These are phyloP conservation scores for Cetonia aurata DNA, from an alignment of 2,888 invertebrate species.

Conservation along the genomic window DNA sequence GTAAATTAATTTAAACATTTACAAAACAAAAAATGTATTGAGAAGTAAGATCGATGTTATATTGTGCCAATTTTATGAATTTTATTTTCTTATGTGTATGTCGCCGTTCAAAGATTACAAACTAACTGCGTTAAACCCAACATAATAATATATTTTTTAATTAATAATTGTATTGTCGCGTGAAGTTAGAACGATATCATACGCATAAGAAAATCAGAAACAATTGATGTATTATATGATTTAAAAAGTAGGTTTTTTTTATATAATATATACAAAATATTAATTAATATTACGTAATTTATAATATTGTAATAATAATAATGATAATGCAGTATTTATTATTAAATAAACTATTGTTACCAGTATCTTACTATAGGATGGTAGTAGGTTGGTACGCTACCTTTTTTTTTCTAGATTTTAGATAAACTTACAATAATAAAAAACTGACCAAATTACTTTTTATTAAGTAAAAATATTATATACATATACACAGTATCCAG, in stretches of 20 bases:
- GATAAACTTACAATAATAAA: constrained; percentile 46
- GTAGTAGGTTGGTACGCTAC: constrained; percentile 46
- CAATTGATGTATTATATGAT: constrained; percentile 31
- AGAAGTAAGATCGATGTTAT: constrained; percentile 18
- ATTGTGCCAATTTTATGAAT: constrained; percentile 32
- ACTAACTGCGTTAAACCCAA: neutral
- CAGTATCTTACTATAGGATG: constrained; percentile 48
- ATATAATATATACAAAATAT: constrained; percentile 14
- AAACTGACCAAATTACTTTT: constrained; percentile 52
- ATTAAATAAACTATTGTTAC: constrained; percentile 51
- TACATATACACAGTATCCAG: constrained; percentile 16
- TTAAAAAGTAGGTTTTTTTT: constrained; percentile 35
- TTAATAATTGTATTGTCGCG: constrained; percentile 20
- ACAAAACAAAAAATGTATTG: constrained; percentile 8
- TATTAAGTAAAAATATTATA: constrained; percentile 26
- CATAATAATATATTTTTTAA: constrained; percentile 31
- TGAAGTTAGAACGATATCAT: constrained; percentile 2
- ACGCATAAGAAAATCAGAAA: constrained; percentile 13
- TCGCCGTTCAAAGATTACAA: constrained; percentile 45
- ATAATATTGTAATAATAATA: constrained; percentile 3
- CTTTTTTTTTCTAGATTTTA: constrained; percentile 49
- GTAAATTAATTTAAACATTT: constrained; percentile 18
- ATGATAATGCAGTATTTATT: constrained; percentile 51
- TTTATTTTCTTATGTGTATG: constrained; percentile 25
- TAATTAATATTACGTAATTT: constrained; percentile 28